Evolutionary conservation across 1,140 invertebrate genomes (phyloP).

Genomic region (Magallana gigas): DNA sequence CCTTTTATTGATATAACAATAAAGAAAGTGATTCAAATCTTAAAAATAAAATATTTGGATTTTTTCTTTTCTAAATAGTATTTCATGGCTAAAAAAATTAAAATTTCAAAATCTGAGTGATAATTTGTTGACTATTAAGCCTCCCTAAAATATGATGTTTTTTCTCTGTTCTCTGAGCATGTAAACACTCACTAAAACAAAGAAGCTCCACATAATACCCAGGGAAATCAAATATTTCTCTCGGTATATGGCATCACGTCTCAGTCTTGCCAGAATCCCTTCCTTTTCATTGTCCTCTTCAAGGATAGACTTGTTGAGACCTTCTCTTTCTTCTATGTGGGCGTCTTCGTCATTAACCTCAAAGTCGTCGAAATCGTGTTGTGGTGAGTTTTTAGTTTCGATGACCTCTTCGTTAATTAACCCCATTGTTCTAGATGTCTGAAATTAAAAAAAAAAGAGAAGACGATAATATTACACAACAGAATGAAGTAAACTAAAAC

Average conservation of each 20-base stretch:
- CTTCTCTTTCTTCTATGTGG: background rate
- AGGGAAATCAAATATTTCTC: conserved; percentile 31
- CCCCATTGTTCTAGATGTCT: background rate
- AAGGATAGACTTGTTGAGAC: background rate
- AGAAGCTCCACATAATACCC: background rate
- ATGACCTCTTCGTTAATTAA: background rate
- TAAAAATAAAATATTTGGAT: no score
- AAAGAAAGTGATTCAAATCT: no score
- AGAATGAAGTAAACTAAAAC: no score
- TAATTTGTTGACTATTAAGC: no score
- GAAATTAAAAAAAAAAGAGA: no score
- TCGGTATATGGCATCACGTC: conserved; percentile 17
- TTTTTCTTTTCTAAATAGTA: no score
- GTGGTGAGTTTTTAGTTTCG: background rate
- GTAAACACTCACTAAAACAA: background rate
- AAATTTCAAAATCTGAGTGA: no score
- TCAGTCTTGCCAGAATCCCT: background rate
- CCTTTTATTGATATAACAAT: no score
- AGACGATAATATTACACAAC: no score
- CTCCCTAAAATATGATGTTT: no score
- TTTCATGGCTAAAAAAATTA: no score
- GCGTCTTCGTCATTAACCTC: background rate
- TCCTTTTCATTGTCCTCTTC: background rate
- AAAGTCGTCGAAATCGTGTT: background rate
- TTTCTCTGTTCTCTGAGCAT: no score